phyloP scores from a whole-genome alignment of 2,113 vertebrate species.

The Anseranas semipalmata region DNA sequence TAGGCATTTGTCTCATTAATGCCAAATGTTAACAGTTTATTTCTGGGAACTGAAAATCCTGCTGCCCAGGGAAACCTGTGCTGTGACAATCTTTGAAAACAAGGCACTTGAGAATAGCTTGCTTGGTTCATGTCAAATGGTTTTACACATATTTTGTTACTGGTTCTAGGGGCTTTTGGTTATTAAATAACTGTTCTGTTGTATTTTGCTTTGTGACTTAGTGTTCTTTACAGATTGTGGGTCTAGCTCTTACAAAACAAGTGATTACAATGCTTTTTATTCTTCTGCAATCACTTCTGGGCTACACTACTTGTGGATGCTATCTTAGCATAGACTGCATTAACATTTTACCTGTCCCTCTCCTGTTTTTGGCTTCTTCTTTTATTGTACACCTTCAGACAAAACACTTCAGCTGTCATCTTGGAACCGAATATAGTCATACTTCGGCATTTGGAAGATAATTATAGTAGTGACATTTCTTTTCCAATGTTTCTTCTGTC shows the following conservation, averaged over 20 bases:
- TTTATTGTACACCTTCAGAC: not conserved
- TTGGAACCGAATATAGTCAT: not conserved
- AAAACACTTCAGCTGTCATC: not conserved
- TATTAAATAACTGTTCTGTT: not conserved
- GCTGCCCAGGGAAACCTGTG: conserved; percentile 23
- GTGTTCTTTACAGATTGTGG: not conserved
- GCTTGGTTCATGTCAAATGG: not conserved
- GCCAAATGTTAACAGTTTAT: conserved; percentile 49
- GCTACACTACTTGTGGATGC: not conserved
- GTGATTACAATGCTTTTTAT: not conserved
- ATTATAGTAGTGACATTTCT: not conserved
- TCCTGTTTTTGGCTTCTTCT: not conserved
- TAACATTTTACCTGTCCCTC: not conserved
- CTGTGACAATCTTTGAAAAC: conserved; percentile 39
- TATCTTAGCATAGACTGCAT: not conserved
- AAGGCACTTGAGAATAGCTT: not conserved
- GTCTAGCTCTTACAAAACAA: not conserved
- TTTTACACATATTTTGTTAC: not conserved
- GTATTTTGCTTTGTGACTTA: not conserved
- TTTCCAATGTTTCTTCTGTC: not conserved
- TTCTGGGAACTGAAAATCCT: conserved; percentile 35
- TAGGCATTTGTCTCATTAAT: conserved; percentile 61
- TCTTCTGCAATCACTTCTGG: not conserved
- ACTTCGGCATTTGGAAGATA: not conserved
- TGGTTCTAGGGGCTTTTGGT: not conserved